Evolutionary conservation across 2,888 invertebrate species (phyloP).

Genomic region (Encarsia formosa): DNA sequence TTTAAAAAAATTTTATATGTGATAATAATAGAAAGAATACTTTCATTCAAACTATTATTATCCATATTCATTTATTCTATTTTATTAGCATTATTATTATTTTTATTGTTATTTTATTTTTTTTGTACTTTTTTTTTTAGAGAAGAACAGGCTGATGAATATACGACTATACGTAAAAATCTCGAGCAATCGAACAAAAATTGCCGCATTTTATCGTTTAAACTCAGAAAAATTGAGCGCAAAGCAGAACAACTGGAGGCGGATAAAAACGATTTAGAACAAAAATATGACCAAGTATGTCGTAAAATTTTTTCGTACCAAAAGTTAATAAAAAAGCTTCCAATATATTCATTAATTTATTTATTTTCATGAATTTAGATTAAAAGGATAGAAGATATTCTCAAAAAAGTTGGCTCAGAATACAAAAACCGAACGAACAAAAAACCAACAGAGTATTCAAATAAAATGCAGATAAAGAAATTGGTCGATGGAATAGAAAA

Average conservation of each 20-base stretch:
- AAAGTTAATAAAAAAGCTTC: too few relatives aligned
- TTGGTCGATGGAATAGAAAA: slow-evolving; percentile 85
- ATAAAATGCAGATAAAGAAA: slow-evolving; percentile 71
- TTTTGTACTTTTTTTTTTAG: too few relatives aligned
- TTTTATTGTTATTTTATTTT: too few relatives aligned
- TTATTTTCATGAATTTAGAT: slow-evolving; percentile 27
- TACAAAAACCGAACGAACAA: slow-evolving; percentile 70
- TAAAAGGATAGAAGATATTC: slow-evolving; percentile 60
- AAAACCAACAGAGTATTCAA: slow-evolving; percentile 67
- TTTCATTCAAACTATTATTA: too few relatives aligned
- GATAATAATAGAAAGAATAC: too few relatives aligned
- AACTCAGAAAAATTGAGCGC: slow-evolving; percentile 92
- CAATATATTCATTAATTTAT: too few relatives aligned
- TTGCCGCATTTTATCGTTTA: slow-evolving; percentile 96
- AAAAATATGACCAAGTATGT: slow-evolving; percentile 60
- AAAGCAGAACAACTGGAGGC: slow-evolving; percentile 80
- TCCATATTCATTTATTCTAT: too few relatives aligned
- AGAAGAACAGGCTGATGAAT: slow-evolving; percentile 96
- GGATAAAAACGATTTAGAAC: slow-evolving; percentile 74
- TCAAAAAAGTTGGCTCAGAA: slow-evolving; percentile 64
- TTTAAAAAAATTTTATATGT: too few relatives aligned
- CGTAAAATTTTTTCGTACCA: neutral
- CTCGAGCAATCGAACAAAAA: slow-evolving; percentile 96
- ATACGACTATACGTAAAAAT: slow-evolving; percentile 88
- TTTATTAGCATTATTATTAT: too few relatives aligned